These are phyloP conservation scores for Coregonus ussuriensis DNA, from an alignment of 2,797 vertebrate species.

Conservation along the genomic window DNA sequence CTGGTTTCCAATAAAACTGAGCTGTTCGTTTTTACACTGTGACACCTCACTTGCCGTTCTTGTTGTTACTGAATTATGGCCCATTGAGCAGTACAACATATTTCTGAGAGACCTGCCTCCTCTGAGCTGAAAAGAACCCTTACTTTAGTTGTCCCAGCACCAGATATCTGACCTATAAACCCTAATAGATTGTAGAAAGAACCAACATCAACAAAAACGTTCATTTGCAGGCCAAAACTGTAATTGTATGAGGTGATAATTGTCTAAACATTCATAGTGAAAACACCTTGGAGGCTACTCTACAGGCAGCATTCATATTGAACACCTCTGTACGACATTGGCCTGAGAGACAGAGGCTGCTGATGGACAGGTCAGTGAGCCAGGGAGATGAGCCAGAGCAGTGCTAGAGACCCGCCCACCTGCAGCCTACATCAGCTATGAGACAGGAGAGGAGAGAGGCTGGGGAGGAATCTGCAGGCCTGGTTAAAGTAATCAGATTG, in stretches of 20 bases:
- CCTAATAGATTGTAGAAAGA: background rate
- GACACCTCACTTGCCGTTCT: conserved; percentile 48
- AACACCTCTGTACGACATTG: background rate
- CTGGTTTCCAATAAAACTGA: conserved; percentile 69
- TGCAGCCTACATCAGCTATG: conserved; percentile 52
- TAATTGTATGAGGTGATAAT: background rate
- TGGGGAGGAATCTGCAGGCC: conserved; percentile 78
- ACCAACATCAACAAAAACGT: background rate
- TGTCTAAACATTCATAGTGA: background rate
- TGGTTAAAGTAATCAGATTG: conserved; percentile 87
- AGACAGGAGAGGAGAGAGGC: conserved; percentile 70
- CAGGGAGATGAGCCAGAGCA: conserved; percentile 45
- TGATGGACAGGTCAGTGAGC: conserved; percentile 33
- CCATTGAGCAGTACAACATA: conserved; percentile 30
- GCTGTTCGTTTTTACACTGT: conserved; percentile 56
- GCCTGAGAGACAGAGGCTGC: background rate
- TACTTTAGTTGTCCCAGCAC: background rate
- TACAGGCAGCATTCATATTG: background rate
- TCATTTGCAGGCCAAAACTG: background rate
- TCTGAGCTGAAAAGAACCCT: conserved; percentile 52
- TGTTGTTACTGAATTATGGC: conserved; percentile 47
- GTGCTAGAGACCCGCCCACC: conserved; percentile 53
- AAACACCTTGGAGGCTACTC: background rate
- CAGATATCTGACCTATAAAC: background rate
- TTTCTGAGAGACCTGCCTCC: conserved; percentile 53